phyloP scores from a whole-genome alignment of 35 echinoderm and acorn worm species.

The Ptychodera flava region DNA sequence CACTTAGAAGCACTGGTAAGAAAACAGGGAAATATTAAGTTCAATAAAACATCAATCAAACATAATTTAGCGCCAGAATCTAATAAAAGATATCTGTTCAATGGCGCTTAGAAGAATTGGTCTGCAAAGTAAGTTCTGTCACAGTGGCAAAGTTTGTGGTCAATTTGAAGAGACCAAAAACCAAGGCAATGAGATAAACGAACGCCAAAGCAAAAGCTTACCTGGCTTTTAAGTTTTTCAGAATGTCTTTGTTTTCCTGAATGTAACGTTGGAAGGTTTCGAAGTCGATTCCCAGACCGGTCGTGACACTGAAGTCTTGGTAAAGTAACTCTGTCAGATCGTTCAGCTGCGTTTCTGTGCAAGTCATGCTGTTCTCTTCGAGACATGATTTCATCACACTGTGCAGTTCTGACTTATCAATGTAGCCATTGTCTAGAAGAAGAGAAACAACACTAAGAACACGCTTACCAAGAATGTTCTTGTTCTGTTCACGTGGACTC shows the following conservation, averaged over 20 bases:
- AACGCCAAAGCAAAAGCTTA: not conserved
- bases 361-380: slow-evolving; percentile 72
- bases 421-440: slow-evolving; percentile 68
- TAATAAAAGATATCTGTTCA: too few species aligned
- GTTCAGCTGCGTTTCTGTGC: slow-evolving; percentile 53
- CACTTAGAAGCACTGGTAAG: slow-evolving; percentile 53
- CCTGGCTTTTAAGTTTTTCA: slow-evolving; percentile 79
- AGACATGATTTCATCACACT: slow-evolving; percentile 73
- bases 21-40: not conserved
- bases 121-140: not conserved
- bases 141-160: not conserved
- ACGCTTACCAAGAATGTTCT: too few species aligned
- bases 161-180: too few species aligned
- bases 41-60: not conserved
- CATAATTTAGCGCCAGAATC: too few species aligned
- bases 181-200: not conserved
- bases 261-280: slow-evolving; percentile 65
- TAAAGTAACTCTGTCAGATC: slow-evolving; percentile 81
- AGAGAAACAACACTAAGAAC: too few species aligned
- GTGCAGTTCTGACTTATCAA: slow-evolving; percentile 72
- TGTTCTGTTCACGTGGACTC: too few species aligned
- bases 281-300: slow-evolving; percentile 57
- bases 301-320: slow-evolving; percentile 66
- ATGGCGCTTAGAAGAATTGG: too few species aligned
- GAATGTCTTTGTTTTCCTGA: slow-evolving; percentile 63